Evolutionary conservation across 2,113 vertebrate genomes (phyloP).

Genomic region (Entelurus aequoreus): DNA sequence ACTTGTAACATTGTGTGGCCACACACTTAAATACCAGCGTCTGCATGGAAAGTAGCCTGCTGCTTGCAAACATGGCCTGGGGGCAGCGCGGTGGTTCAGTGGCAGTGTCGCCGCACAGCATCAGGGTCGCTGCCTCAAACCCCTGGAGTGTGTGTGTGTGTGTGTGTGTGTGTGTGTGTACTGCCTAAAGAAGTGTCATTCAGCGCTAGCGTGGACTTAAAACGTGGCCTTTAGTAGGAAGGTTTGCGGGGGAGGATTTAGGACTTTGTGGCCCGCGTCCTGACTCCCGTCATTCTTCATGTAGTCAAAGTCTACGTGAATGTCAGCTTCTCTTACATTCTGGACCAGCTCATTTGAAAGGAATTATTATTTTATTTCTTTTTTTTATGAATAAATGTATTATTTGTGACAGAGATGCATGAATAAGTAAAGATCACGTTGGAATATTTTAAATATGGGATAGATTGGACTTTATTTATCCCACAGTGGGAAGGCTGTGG

Average conservation of each 20-base stretch:
- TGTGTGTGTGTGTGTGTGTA: not conserved
- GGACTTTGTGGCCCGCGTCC: not conserved
- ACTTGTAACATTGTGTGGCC: constrained; percentile 1
- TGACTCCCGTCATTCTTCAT: too few species aligned
- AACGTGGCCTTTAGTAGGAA: not conserved
- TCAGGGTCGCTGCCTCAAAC: constrained; percentile 17
- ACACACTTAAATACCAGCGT: constrained; percentile 17
- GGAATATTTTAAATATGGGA: too few species aligned
- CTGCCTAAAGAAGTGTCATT: not conserved
- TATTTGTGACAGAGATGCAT: too few species aligned
- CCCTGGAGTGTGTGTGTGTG: constrained; percentile 6
- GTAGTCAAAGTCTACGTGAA: too few species aligned
- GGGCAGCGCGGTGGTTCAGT: constrained; percentile 22
- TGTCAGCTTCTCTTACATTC: too few species aligned
- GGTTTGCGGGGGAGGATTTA: not conserved
- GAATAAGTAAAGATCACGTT: too few species aligned
- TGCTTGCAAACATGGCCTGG: constrained; percentile 6
- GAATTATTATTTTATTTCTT: too few species aligned
- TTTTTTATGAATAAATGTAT: too few species aligned
- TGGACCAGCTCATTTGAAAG: too few species aligned
- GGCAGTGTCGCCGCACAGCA: constrained; percentile 15
- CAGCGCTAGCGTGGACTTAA: not conserved
- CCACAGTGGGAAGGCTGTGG: too few species aligned
- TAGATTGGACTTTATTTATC: too few species aligned
- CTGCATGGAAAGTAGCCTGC: constrained; percentile 12